Base-by-base conservation (phyloP, 2,797 vertebrate species). In the Rhyacichthys aspro region DNA sequence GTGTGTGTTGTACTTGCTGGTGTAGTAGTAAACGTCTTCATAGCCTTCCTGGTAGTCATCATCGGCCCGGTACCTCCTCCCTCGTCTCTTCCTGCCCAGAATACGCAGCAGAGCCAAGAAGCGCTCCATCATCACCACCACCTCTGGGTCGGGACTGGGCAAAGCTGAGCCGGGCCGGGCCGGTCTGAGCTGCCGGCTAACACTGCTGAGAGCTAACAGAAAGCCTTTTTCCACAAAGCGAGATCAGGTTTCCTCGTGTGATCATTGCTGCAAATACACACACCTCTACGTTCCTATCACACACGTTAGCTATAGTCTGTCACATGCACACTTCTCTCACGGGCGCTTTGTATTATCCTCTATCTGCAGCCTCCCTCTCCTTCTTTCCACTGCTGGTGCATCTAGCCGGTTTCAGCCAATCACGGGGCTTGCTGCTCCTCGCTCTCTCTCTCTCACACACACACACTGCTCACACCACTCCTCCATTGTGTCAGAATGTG, bases 31-130 rank as follows among this genome's bases (percentile, higher is more conserved):
- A 79, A 99, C 96, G 74, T 99, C 97, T 91, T 98, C 97, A 5
- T 99, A 99, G 49, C 97, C 96, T 88, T 99, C 97, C 8, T 98
- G 97, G 90, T 99, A 98, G 86, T 98, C 96, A 87, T 98, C 96
- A 84, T 97, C 97, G 0, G 96, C 96, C 16, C 95, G 93, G 88
- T 98, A 99, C 92, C 96, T 95, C 92, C 96, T 98, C 65, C 96
- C 94, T 84, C 96, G 94, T 87, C 96, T 94, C 82, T 96, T 94
- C 82, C 94, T 93, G 76, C 95, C 88, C 75, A 99, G 95, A 82
- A 96, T 94, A 81, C 93, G 95, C 88, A 99, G 94, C 61, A 98
- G 95, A 70, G 94, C 95, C 86, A 96, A 80, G 86, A 99, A 96
- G 74, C 96, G 93, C 63, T 99, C 96, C 97, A 98, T 98, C 67